Base-by-base conservation (phyloP, 30 jellyfish, hydroid and myxozoan genomes). In the Nemopilema nomurai region DNA sequence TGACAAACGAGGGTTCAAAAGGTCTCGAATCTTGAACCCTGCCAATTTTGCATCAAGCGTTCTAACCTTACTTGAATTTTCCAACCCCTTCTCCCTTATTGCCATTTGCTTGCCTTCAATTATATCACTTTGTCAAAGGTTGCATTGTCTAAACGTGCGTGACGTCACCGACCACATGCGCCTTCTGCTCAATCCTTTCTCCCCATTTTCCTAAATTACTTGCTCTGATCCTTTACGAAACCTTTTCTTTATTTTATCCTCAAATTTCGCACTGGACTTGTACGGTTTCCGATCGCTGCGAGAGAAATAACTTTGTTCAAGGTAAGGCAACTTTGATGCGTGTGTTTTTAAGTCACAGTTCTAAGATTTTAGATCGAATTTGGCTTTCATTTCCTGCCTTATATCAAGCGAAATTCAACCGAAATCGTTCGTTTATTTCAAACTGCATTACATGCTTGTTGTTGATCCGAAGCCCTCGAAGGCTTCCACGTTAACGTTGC, bases 111-210 rank as follows among this genome's bases (percentile, higher is more conserved):
- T 80, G 89, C 88, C 75, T 57, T 25, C 82, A 33, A 70, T 82
- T 70, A 28, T 79, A 49, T 79, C 71, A 69, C 67, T 65, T 84
- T 84, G 84, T 53, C 86, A 50, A 84, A 84, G 68, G 87, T 79
- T 84, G 81, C 93, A 84, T 84, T 84, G 93, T 84, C 93, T 84
- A 28, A 28, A 72, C 49, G 65, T 53, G 32, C 63, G 96, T 90
- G 97, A 90, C 97, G 97, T 90, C 97, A 90, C 52, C 97, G 83
- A 90, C 97, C 97, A 90, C 97, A 90, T 90, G 97, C 97, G 93
- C 97, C 93, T 77, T 87, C 96, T 87, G 96, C 86, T 83, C 90
- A 81, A 89, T 75, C 92, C 87, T 83, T 82, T 90, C 91, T 79
- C 91, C 90, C 97, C 90, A 74, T 76, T 79, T 90, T 90, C 91